Conservation (phyloP, 2,888 invertebrate genomes). For the Temnothorax unifasciatus region DNA sequence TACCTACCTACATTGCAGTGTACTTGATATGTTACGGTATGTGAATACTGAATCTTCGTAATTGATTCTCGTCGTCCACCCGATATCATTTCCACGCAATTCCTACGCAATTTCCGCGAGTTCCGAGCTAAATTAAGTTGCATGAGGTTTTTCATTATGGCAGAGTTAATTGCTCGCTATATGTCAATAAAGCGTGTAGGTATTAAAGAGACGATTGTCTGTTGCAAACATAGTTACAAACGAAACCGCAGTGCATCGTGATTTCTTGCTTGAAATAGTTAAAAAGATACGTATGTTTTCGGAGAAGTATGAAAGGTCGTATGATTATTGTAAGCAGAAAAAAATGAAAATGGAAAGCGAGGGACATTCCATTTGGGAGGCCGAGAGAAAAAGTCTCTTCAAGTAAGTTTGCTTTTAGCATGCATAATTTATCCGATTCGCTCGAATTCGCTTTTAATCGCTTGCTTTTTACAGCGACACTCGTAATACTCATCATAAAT, state of each 20-base stretch:
- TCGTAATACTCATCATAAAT: background rate
- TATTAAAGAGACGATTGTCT: background rate
- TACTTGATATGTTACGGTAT: background rate
- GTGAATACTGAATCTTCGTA: background rate
- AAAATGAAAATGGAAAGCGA: background rate
- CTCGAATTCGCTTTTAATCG: background rate
- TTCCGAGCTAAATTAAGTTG: background rate
- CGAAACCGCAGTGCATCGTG: background rate
- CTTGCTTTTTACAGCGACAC: background rate
- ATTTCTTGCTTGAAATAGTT: background rate
- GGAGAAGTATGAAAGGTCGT: background rate
- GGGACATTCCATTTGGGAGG: background rate
- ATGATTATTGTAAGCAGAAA: background rate
- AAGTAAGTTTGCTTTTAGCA: slow-evolving; percentile 4
- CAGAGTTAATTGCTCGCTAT: background rate
- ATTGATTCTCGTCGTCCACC: background rate
- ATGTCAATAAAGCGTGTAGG: background rate
- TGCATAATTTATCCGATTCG: background rate
- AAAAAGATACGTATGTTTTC: slow-evolving; percentile 4
- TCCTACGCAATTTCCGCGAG: background rate
- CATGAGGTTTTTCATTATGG: background rate
- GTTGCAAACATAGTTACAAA: background rate
- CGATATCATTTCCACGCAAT: background rate
- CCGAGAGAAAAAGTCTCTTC: background rate
- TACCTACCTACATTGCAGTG: background rate